A percentile compares a stretch with the other conserved stretches of the same genome.
Evolutionary conservation across 2,113 vertebrate species (phyloP).

Genomic region (Murina feae): DNA sequence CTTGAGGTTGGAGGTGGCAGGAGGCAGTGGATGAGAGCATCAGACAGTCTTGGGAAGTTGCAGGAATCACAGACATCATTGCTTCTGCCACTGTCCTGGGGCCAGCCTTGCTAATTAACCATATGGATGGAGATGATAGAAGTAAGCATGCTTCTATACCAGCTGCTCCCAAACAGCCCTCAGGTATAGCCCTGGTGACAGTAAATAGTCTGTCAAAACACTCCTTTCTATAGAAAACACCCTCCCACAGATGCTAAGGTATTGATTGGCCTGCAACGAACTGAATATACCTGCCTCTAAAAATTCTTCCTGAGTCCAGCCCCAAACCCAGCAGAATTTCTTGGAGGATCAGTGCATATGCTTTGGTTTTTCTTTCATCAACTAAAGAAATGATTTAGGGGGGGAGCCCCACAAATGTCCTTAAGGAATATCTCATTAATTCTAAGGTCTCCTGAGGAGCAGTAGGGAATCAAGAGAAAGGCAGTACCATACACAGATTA

Average conservation of each 20-base stretch:
- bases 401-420: not conserved
- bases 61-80: not conserved
- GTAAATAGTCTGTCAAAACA: conserved; percentile 52
- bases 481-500: not conserved
- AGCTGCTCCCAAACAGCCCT: conserved; percentile 40
- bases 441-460: not conserved
- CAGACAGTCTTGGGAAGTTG: not conserved
- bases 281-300: conserved; percentile 36
- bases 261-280: not conserved
- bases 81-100: not conserved
- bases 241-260: not conserved
- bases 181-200: conserved; percentile 21
- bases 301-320: conserved; percentile 40
- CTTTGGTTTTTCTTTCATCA: conserved; percentile 35
- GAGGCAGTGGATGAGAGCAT: not conserved
- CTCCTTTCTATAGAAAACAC: not conserved
- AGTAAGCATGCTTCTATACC: not conserved
- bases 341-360: conserved; percentile 4
- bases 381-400: not conserved
- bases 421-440: conserved; percentile 49
- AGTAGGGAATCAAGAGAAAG: not conserved
- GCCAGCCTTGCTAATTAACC: conserved; percentile 43
- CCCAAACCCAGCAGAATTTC: not conserved
- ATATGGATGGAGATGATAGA: not conserved
- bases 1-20: not conserved